phyloP scores from a whole-genome alignment of 2,113 vertebrate species.

The Rhinoptilus africanus region DNA sequence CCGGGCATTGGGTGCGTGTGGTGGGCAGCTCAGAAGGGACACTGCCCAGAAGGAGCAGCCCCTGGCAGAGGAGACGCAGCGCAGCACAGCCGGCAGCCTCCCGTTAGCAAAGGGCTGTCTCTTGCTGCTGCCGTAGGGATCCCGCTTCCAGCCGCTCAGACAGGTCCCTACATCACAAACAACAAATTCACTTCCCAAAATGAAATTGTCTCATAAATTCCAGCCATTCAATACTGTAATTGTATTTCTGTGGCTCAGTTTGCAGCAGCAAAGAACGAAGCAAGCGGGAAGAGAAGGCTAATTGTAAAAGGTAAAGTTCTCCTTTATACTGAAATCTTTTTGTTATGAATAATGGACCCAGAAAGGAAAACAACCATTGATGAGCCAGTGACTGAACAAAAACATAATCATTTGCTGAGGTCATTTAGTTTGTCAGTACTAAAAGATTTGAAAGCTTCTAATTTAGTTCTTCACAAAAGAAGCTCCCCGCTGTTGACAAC shows the following conservation, averaged over 20 bases:
- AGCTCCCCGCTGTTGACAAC: conserved; percentile 1
- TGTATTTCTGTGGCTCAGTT: not conserved
- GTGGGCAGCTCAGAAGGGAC: not conserved
- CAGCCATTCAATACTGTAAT: not conserved
- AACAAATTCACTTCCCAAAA: not conserved
- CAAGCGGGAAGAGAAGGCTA: not conserved
- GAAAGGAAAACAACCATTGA: not conserved
- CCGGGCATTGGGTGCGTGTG: not conserved
- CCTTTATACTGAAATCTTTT: not conserved
- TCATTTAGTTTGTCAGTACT: not conserved
- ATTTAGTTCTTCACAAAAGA: not conserved
- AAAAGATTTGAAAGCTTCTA: not conserved
- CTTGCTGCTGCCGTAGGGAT: not conserved
- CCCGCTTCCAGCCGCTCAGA: not conserved
- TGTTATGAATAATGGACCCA: not conserved
- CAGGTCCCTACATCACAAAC: not conserved
- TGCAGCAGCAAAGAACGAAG: not conserved
- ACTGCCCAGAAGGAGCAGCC: not conserved
- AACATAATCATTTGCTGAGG: not conserved
- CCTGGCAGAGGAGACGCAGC: accelerated
- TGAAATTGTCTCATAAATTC: not conserved
- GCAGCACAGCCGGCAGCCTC: not conserved
- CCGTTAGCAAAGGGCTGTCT: not conserved
- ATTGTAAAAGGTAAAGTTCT: not conserved
- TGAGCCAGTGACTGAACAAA: not conserved